phyloP scores from a whole-genome alignment of 2,888 invertebrate species.

The Pristionchus arcanus region DNA sequence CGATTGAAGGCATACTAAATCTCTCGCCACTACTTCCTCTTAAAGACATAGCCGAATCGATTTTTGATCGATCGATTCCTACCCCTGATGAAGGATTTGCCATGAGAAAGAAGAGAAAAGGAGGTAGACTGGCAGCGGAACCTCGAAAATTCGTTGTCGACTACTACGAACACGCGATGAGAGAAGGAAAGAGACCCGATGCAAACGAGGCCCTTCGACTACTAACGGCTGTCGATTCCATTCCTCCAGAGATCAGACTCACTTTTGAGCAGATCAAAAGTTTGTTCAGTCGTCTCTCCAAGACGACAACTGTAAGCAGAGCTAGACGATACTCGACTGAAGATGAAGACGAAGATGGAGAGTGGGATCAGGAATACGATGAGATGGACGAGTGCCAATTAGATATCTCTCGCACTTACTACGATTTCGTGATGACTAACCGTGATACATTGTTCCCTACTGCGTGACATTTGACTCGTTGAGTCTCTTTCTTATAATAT shows the following conservation, averaged over 20 bases:
- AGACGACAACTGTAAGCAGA: background rate
- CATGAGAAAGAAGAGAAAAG: background rate
- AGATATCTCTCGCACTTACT: background rate
- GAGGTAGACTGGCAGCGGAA: background rate
- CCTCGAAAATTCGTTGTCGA: background rate
- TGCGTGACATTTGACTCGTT: no score
- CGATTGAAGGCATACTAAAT: background rate
- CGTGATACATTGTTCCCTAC: no score
- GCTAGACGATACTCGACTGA: background rate
- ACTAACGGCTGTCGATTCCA: background rate
- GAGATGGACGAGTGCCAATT: background rate
- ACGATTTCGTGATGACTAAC: background rate
- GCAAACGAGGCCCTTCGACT: background rate
- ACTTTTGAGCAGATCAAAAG: constrained; percentile 3
- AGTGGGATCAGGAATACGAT: background rate
- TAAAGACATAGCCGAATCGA: background rate
- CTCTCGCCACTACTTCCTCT: background rate
- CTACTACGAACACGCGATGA: background rate
- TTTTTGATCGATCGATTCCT: background rate
- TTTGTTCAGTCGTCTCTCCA: background rate
- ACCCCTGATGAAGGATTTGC: background rate
- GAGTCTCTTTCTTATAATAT: no score
- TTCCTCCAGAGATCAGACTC: background rate
- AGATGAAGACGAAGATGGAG: background rate
- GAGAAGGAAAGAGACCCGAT: background rate